phyloP scores from a whole-genome alignment of 2,888 invertebrate species.

The Ecdyonurus torrentis region DNA sequence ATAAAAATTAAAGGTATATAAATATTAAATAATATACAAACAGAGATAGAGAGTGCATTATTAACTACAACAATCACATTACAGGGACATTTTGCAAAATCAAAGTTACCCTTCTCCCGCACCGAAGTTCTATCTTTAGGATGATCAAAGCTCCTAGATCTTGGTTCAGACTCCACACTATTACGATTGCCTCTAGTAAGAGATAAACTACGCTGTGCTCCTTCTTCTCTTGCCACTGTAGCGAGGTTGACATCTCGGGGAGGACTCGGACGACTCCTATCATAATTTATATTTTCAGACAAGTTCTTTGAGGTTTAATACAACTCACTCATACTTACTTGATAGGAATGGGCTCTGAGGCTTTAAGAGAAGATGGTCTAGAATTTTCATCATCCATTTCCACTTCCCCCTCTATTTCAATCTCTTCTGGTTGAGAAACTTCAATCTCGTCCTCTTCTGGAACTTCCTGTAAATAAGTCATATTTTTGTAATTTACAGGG shows the following conservation, averaged over 20 bases:
- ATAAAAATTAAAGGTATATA: too few relatives aligned
- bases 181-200: not conserved
- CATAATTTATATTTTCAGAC: not conserved
- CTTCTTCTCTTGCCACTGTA: not conserved
- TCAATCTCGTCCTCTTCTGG: not conserved
- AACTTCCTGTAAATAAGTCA: not conserved
- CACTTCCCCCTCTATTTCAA: not conserved
- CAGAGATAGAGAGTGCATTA: too few relatives aligned
- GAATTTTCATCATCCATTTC: not conserved
- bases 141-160: slow-evolving; percentile 50
- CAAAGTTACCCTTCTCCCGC: not conserved
- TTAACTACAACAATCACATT: too few relatives aligned
- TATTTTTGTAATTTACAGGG: too few relatives aligned
- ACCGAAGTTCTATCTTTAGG: slow-evolving; percentile 23
- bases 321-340: slow-evolving; percentile 30
- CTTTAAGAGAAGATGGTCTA: slow-evolving; percentile 22
- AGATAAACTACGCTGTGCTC: not conserved
- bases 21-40: too few relatives aligned
- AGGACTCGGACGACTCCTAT: not conserved
- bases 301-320: not conserved
- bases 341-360: slow-evolving; percentile 61
- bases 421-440: not conserved
- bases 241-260: not conserved
- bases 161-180: slow-evolving; percentile 32
- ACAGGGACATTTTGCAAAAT: not conserved